These are phyloP conservation scores for Tragelaphus strepsiceros DNA, from an alignment of 2,113 vertebrate genomes.

Conservation along the genomic window DNA sequence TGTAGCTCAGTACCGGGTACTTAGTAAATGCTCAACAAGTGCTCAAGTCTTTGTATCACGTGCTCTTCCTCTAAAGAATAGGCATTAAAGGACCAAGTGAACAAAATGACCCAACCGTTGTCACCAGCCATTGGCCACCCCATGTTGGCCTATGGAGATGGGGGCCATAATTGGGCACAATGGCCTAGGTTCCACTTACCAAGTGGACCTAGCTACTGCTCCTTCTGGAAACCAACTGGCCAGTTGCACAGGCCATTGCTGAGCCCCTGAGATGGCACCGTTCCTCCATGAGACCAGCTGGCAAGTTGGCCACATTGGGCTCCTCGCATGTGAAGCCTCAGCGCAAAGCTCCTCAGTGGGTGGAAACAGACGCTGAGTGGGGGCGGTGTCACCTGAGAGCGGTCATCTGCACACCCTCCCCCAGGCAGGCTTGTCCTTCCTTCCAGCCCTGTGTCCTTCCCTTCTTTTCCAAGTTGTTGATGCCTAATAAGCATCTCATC, in stretches of 20 bases:
- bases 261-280: not conserved
- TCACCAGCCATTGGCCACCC: rapidly evolving
- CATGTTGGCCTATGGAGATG: not conserved
- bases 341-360: not conserved
- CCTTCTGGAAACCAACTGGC: not conserved
- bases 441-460: not conserved
- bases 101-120: not conserved
- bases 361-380: not conserved
- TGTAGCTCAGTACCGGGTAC: not conserved
- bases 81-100: not conserved
- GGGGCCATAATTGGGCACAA: rapidly evolving
- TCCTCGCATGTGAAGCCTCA: not conserved
- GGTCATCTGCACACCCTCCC: not conserved
- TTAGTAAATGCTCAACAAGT: not conserved
- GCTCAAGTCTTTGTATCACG: not conserved
- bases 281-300: not conserved
- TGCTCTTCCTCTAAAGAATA: not conserved
- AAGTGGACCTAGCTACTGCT: not conserved
- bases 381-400: not conserved
- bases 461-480: too few species aligned
- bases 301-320: not conserved
- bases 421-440: not conserved
- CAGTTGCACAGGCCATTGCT: not conserved
- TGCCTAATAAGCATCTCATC: not conserved
- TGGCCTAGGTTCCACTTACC: rapidly evolving